Conservation (phyloP, 2,888 invertebrate species). For the Diogma glabrata region DNA sequence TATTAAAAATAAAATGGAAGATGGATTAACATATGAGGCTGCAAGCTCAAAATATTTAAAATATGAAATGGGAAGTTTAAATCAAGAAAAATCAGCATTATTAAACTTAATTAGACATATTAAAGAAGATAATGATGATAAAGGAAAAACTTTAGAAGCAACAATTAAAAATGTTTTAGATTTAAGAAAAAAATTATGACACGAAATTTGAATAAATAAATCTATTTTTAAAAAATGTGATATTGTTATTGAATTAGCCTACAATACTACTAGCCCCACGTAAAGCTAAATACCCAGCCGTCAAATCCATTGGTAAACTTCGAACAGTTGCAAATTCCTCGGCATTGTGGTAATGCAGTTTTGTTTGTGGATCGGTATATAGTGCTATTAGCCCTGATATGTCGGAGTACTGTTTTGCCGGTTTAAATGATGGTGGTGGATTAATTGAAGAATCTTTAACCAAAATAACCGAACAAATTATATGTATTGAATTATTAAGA, state of each 20-base stretch:
- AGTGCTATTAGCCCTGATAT: slow-evolving; percentile 78
- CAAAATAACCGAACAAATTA: slow-evolving; percentile 19
- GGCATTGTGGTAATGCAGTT: slow-evolving; percentile 69
- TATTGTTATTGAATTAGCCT: slow-evolving; percentile 29
- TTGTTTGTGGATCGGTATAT: slow-evolving; percentile 85
- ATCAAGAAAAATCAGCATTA: background rate
- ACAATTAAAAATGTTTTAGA: slow-evolving; percentile 3
- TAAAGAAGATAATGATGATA: background rate
- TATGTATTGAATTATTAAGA: background rate
- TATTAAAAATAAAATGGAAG: background rate
- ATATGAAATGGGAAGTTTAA: background rate
- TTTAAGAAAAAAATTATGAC: slow-evolving; percentile 5
- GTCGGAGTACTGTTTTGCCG: slow-evolving; percentile 88
- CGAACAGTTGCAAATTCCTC: slow-evolving; percentile 82
- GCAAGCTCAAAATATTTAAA: background rate
- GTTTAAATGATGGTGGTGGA: slow-evolving; percentile 83
- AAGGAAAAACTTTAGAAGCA: background rate
- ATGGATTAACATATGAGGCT: background rate
- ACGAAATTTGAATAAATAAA: background rate
- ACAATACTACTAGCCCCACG: slow-evolving; percentile 72
- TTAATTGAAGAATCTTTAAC: slow-evolving; percentile 72
- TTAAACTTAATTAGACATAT: slow-evolving; percentile 4
- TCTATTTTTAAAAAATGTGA: background rate
- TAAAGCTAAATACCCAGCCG: slow-evolving; percentile 76
- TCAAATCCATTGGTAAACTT: slow-evolving; percentile 82